Evolutionary conservation across 2,113 vertebrate species (phyloP).

Genomic region (Eclectus roratus): DNA sequence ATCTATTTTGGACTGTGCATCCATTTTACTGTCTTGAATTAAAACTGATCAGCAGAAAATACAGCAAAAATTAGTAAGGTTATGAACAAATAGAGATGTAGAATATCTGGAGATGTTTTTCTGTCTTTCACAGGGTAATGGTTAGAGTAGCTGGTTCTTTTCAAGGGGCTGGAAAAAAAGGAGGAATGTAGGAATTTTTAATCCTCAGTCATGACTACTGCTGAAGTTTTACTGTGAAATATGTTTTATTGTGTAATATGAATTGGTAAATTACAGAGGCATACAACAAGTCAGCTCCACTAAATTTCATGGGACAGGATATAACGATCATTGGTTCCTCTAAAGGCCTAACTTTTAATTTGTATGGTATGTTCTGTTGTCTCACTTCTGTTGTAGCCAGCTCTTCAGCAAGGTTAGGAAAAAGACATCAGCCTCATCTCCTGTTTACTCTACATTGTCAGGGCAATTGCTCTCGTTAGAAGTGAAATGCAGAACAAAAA

Average conservation of each 20-base stretch:
- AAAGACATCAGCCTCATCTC: neutral
- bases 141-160: neutral
- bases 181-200: neutral
- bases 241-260: neutral
- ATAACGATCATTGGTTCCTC: neutral
- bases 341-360: neutral
- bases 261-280: neutral
- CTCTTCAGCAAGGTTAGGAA: neutral
- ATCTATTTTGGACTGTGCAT: no score
- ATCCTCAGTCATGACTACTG: neutral
- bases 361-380: neutral
- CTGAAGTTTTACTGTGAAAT: neutral
- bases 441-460: neutral
- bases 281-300: neutral
- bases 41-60: no score
- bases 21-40: no score
- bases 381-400: neutral
- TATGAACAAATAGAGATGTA: neutral
- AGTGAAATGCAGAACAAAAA: neutral
- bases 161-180: neutral
- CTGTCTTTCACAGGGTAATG: neutral
- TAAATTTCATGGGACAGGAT: neutral
- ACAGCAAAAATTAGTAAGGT: no score
- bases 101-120: neutral
- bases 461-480: neutral